phyloP scores from a whole-genome alignment of 2,113 vertebrate species.

The Pionites leucogaster region DNA sequence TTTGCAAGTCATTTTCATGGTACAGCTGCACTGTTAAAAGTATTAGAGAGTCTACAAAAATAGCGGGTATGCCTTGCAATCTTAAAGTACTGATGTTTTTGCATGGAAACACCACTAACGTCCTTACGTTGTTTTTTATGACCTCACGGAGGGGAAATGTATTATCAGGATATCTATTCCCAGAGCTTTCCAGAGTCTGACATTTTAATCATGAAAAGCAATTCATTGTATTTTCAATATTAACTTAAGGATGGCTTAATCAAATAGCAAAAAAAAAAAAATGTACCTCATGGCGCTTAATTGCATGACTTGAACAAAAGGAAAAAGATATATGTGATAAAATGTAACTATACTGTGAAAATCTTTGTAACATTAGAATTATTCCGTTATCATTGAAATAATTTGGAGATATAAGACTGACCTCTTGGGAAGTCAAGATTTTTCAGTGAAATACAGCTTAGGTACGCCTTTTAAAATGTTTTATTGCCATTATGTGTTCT shows the following conservation, averaged over 20 bases:
- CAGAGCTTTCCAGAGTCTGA: slow-evolving; percentile 31
- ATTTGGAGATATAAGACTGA: slow-evolving; percentile 47
- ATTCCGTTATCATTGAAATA: background rate
- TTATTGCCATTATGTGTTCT: background rate
- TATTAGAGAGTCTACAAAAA: slow-evolving; percentile 43
- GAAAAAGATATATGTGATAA: slow-evolving; percentile 43
- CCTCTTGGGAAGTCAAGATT: slow-evolving; percentile 7
- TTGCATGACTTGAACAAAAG: slow-evolving; percentile 45
- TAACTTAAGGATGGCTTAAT: slow-evolving; percentile 62
- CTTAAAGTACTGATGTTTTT: slow-evolving; percentile 51
- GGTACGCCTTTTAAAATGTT: background rate
- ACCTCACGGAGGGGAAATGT: slow-evolving; percentile 45
- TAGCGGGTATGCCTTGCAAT: slow-evolving; percentile 18
- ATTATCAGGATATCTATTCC: slow-evolving; percentile 27
- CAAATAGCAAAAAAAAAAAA: slow-evolving; percentile 59
- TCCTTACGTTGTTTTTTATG: slow-evolving; percentile 20
- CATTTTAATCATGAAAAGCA: slow-evolving; percentile 45
- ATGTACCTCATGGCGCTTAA: slow-evolving; percentile 65
- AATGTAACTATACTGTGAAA: slow-evolving; percentile 56
- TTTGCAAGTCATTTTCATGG: slow-evolving; percentile 7
- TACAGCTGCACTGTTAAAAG: background rate
- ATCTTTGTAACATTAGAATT: background rate
- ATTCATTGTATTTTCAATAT: slow-evolving; percentile 62
- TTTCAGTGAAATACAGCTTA: slow-evolving; percentile 6
- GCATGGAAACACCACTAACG: slow-evolving; percentile 46